Base-by-base conservation (phyloP, 2,888 invertebrate species). In the Phalera bucephala region DNA sequence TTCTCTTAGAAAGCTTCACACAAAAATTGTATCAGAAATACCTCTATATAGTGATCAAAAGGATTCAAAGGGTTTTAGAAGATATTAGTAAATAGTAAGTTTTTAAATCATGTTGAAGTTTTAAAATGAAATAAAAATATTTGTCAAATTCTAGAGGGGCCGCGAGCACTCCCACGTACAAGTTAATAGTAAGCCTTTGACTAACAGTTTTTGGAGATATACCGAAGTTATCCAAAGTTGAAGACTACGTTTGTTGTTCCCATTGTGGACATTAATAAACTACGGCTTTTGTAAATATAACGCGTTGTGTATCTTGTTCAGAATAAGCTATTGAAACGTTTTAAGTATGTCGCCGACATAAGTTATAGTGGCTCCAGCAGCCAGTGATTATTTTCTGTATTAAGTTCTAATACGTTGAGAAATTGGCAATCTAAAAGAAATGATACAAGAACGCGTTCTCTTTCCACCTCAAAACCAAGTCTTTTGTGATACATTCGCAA, bases 21-120 rank as follows among this genome's bases (percentile, higher is more conserved):
- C 74, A 78, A 69, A 62, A 55, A 63, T 46, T 72, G 69, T 76
- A 80, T 87, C 86, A 69, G 75, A 85, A 86, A 87, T 88, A 88
- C 88, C 88, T 88, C 88, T 83, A 72, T 67, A 75, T 75, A 82
- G 86, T 88, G 87, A 88, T 86, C 76, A 77, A 82, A 84, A 76
- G 81, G 81, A 81, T 71, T 73, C 73, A 72, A 84, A 85, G 83
- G 87, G 85, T 84, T 83, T 80, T 83, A 81, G 78, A 80, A 79
- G 74, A 72, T 80, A 80, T 77, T 75, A 66, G 60, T 64, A 71
- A 38, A 72, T 74, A 82, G 83, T 86, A 86, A 80, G 82, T 81
- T 82, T 82, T 80, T 61, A 80, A 84, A 77, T 70, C 51, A 82
- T 84, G 86, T 87, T 88, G 53, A 87, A 71, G 83, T 74, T 72